These are phyloP conservation scores for Chironomus tepperi DNA, from an alignment of 1,140 invertebrate species.

Conservation along the genomic window DNA sequence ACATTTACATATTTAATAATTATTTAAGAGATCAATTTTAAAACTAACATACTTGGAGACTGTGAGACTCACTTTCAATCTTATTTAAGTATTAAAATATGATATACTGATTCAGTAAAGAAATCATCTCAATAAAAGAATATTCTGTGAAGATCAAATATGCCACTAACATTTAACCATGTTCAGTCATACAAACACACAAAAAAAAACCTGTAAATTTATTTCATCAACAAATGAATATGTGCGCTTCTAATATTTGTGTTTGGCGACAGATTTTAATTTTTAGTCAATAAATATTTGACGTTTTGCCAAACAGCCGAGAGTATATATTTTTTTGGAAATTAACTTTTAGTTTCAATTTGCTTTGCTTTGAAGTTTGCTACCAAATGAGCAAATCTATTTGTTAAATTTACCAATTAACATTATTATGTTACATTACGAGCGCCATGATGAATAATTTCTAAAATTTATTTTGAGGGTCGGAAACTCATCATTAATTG, in stretches of 20 bases:
- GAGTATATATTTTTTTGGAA: neutral
- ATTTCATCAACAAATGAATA: neutral
- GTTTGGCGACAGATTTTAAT: conserved; percentile 3
- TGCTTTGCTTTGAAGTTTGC: no score
- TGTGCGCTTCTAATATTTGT: conserved; percentile 10
- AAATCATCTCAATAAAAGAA: no score
- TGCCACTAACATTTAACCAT: no score
- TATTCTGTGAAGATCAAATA: no score
- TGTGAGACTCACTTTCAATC: neutral
- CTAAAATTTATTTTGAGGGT: no score
- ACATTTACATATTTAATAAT: neutral
- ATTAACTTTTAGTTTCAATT: conserved; percentile 14
- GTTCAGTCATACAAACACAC: neutral
- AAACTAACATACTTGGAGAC: neutral
- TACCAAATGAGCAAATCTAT: neutral
- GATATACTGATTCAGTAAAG: no score
- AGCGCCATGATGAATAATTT: neutral
- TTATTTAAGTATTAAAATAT: neutral
- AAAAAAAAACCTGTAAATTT: conserved; percentile 18
- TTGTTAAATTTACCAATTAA: conserved; percentile 11
- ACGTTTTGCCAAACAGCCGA: neutral
- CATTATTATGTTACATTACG: neutral
- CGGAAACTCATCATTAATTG: no score
- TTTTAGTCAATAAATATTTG: neutral
- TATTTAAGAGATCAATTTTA: no score